phyloP scores from a whole-genome alignment of 2,797 vertebrate species.

The Micrastur ruficollis region DNA sequence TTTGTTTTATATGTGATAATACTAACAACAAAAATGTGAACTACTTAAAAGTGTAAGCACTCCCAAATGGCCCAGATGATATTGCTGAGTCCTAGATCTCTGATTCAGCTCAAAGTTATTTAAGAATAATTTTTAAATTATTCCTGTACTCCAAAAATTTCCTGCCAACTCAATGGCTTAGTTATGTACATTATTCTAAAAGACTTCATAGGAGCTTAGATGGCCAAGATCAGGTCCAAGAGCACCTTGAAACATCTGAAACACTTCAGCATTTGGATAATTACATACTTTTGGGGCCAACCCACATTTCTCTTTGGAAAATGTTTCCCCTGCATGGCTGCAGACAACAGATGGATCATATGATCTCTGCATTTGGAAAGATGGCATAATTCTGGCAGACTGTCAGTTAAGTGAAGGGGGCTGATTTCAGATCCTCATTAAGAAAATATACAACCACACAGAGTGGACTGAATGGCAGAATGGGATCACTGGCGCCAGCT shows the following conservation, averaged over 20 bases:
- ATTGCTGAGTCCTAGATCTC: background rate
- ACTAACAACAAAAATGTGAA: background rate
- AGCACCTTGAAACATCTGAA: constrained; percentile 67
- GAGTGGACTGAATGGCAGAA: constrained; percentile 35
- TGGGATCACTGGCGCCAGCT: constrained; percentile 35
- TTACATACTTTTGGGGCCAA: constrained; percentile 37
- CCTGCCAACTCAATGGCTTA: constrained; percentile 5
- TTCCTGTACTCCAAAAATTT: background rate
- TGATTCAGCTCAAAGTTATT: background rate
- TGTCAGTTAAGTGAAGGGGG: constrained; percentile 36
- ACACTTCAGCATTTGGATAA: constrained; percentile 59
- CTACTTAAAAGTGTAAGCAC: background rate
- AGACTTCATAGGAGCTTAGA: constrained; percentile 4
- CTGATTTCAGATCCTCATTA: constrained; percentile 62
- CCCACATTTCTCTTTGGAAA: constrained; percentile 56
- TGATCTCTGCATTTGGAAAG: constrained; percentile 56
- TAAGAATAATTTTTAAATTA: background rate
- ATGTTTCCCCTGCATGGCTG: constrained; percentile 1
- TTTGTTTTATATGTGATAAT: background rate
- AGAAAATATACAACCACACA: constrained; percentile 31
- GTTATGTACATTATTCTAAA: constrained; percentile 21
- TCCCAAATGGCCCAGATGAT: background rate
- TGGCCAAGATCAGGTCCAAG: constrained; percentile 41
- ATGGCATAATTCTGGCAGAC: constrained; percentile 67
- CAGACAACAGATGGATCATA: constrained; percentile 68